A percentile compares a stretch with the other conserved stretches of the same genome.
phyloP scores from a whole-genome alignment of 30 jellyfish, hydroid and myxozoan species.

The Hydractinia symbiolongicarpus region DNA sequence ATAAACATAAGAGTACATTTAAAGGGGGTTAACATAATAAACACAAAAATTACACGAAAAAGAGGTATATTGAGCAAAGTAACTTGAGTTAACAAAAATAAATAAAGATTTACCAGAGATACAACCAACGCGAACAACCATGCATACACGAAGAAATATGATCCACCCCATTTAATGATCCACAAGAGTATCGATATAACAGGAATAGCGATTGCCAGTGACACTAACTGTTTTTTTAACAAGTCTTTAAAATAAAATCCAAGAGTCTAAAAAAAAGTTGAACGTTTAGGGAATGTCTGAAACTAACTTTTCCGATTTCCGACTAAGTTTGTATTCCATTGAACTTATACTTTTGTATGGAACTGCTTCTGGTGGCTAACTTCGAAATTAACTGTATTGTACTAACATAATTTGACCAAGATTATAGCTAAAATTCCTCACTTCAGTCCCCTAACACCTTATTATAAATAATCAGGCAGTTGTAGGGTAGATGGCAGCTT shows the following conservation, averaged over 20 bases:
- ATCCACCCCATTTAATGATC: slow-evolving; percentile 88
- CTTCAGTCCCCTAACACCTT: no score
- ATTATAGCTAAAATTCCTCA: no score
- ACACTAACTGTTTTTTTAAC: slow-evolving; percentile 67
- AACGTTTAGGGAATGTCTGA: no score
- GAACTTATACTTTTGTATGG: no score
- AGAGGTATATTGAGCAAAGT: neutral
- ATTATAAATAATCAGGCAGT: no score
- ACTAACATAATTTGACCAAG: no score
- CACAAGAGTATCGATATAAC: slow-evolving; percentile 62
- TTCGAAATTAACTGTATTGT: no score
- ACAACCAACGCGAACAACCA: slow-evolving; percentile 67
- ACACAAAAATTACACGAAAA: neutral
- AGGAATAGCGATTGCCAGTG: slow-evolving; percentile 54
- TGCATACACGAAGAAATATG: slow-evolving; percentile 68
- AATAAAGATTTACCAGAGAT: slow-evolving; percentile 54
- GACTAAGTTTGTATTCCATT: no score
- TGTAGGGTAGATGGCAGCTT: no score
- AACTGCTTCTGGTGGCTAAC: no score
- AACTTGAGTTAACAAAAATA: neutral
- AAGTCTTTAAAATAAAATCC: slow-evolving; percentile 87
- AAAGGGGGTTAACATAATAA: neutral
- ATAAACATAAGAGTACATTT: neutral
- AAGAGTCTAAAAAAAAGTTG: slow-evolving; percentile 49
- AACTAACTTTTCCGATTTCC: no score